Conservation (phyloP, 37 sponge, comb jelly and placozoan species). For the Chondrosia reniformis region DNA sequence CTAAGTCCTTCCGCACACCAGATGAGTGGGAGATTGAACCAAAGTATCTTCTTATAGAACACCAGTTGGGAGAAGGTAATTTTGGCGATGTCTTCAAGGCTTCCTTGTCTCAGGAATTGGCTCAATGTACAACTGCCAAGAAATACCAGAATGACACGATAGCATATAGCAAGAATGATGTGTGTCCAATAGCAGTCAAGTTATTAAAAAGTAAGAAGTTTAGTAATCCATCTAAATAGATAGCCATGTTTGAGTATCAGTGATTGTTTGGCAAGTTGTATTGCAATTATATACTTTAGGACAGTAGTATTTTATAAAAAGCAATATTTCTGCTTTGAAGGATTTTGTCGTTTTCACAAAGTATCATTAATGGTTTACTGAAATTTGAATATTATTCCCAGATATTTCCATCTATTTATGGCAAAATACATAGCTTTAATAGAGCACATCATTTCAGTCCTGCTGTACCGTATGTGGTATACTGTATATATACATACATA, state of each 20-base stretch:
- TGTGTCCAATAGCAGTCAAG: constrained; percentile 39
- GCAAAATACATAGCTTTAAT: too few relatives aligned
- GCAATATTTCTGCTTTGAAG: too few relatives aligned
- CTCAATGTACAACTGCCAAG: not conserved
- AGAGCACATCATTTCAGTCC: too few relatives aligned
- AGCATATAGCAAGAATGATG: not conserved
- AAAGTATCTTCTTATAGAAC: constrained; percentile 40
- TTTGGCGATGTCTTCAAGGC: constrained; percentile 84
- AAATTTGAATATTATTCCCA: too few relatives aligned
- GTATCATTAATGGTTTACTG: too few relatives aligned
- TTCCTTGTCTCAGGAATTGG: not conserved
- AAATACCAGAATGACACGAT: not conserved
- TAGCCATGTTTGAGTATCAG: too few relatives aligned
- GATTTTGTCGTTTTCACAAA: too few relatives aligned
- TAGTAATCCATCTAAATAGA: too few relatives aligned
- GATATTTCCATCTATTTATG: too few relatives aligned
- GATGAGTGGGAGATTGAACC: constrained; percentile 78
- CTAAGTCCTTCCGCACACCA: not conserved
- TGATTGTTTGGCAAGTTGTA: too few relatives aligned
- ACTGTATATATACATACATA: not conserved
- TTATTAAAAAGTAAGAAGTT: constrained; percentile 40
- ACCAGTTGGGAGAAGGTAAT: constrained; percentile 60
- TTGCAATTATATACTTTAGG: too few relatives aligned
- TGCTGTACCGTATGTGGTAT: constrained; percentile 16
- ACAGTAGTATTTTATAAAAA: too few relatives aligned